A percentile compares a stretch with the other conserved stretches of the same genome.
Evolutionary conservation across 2,113 vertebrate species (phyloP).

Genomic region (Clarias batrachus): DNA sequence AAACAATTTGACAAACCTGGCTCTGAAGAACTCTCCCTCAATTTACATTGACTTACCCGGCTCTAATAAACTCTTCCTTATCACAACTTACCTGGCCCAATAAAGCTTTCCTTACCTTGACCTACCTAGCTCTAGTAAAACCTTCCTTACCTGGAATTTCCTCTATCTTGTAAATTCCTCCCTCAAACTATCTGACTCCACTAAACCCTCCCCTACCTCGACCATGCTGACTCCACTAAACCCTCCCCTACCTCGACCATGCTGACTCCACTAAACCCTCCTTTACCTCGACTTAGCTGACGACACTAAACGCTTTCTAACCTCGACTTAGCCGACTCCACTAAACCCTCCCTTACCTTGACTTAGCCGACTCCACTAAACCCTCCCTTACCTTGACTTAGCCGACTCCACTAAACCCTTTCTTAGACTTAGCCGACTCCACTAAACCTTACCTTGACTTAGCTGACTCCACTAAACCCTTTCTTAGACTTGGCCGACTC

Average conservation of each 20-base stretch:
- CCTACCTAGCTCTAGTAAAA: neutral
- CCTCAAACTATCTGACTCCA: neutral
- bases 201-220: neutral
- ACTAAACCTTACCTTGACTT: neutral
- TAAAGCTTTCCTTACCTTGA: neutral
- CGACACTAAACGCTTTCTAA: neutral
- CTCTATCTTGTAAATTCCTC: neutral
- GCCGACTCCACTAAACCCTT: neutral
- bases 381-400: neutral
- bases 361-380: neutral
- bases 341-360: neutral
- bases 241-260: neutral
- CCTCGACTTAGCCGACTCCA: neutral
- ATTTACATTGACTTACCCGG: neutral
- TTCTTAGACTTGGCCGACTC: neutral
- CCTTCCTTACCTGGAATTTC: neutral
- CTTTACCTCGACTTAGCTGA: neutral
- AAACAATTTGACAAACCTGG: neutral
- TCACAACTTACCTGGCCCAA: neutral
- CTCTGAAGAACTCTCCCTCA: neutral
- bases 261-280: neutral
- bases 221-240: neutral
- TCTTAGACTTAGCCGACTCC: neutral
- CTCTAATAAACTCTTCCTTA: neutral
- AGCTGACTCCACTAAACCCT: neutral